A percentile compares a stretch with the other conserved stretches of the same genome.
These are phyloP conservation scores for Lepidostoma basale DNA, from an alignment of 1,140 invertebrate species.

Conservation along the genomic window DNA sequence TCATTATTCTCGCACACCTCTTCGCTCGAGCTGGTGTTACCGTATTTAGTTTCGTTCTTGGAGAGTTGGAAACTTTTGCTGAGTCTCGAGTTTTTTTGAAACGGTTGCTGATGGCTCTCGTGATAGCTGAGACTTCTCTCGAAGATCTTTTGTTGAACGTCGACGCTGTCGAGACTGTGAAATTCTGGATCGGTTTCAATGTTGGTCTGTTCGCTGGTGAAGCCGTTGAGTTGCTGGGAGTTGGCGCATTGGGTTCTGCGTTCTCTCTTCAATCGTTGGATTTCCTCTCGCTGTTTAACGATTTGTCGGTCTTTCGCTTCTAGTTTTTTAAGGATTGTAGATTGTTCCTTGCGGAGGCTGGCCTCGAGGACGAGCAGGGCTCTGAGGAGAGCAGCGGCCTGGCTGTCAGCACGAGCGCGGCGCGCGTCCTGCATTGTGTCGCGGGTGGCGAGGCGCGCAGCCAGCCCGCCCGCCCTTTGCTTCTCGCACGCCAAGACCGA, in stretches of 20 bases:
- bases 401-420: conserved; percentile 68
- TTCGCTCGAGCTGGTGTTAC: conserved; percentile 60
- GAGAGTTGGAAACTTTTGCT: conserved; percentile 61
- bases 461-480: conserved; percentile 62
- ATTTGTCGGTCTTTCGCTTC: conserved; percentile 75
- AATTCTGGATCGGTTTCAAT: conserved; percentile 62
- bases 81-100: conserved; percentile 60
- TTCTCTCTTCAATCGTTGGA: conserved; percentile 64
- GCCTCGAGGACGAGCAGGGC: conserved; percentile 71
- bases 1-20: conserved; percentile 55
- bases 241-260: conserved; percentile 61
- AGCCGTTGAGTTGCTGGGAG: conserved; percentile 63
- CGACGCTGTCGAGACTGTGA: conserved; percentile 64
- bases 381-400: conserved; percentile 70
- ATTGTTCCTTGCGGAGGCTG: conserved; percentile 75
- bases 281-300: conserved; percentile 71
- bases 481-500: conserved; percentile 63
- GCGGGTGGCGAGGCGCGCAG: conserved; percentile 65
- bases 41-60: conserved; percentile 53
- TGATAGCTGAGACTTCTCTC: conserved; percentile 64
- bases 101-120: conserved; percentile 62
- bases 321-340: conserved; percentile 70
- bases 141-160: conserved; percentile 53
- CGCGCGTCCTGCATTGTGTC: conserved; percentile 66
- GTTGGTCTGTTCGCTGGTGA: conserved; percentile 61